Evolutionary conservation across 2,888 invertebrate genomes (phyloP).

Genomic region (Onchidella celtica): DNA sequence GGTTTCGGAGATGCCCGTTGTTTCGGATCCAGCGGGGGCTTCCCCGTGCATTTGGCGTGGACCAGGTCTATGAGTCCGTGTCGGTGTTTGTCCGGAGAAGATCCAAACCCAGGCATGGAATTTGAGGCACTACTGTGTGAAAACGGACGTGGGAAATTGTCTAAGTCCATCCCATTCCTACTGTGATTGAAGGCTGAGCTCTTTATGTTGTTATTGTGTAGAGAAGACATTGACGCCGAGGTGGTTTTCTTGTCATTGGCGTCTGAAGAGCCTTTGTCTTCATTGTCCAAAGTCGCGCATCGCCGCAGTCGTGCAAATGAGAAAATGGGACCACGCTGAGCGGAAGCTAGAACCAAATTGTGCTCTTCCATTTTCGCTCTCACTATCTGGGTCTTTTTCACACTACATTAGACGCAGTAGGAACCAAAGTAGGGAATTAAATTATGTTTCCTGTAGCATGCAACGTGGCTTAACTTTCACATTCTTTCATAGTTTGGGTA

Average conservation of each 20-base stretch:
- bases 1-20: not conserved
- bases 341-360: conserved; percentile 14
- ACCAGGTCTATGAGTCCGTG: not conserved
- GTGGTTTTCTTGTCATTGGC: conserved; percentile 17
- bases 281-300: conserved; percentile 33
- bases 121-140: not conserved
- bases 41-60: conserved; percentile 7
- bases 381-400: too few relatives aligned
- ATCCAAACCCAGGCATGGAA: not conserved
- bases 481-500: too few relatives aligned
- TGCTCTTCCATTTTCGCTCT: conserved; percentile 21
- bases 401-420: too few relatives aligned
- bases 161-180: not conserved
- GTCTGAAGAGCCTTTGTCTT: not conserved
- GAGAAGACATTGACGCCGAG: conserved; percentile 39
- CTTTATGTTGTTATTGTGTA: conserved; percentile 5
- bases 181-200: not conserved
- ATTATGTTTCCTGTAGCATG: too few relatives aligned
- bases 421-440: too few relatives aligned
- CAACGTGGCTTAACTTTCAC: too few relatives aligned
- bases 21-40: conserved; percentile 30
- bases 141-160: conserved; percentile 2
- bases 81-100: not conserved
- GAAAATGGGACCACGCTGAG: conserved; percentile 26
- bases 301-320: conserved; percentile 36